Evolutionary conservation across 1,140 invertebrate species (phyloP), one percentile per base, ranked within the genome.

Genomic region (Drosophila bocqueti): DNA sequence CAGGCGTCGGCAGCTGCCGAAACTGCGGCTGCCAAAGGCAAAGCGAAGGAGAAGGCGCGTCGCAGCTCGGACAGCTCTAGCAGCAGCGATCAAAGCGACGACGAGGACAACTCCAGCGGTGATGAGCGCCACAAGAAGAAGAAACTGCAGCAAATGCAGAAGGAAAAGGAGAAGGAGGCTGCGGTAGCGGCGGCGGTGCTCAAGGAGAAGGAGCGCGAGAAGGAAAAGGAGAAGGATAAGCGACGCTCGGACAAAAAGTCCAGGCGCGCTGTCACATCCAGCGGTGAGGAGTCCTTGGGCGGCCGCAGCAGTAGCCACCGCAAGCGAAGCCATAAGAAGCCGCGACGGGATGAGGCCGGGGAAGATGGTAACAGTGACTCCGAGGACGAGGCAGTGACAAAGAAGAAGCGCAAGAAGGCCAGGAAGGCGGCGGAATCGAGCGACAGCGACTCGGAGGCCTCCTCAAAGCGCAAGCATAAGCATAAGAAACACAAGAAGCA

Each of bases 401-500:
- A 92, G 29, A 95, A 93, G 74, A 95, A 94, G 79, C 92, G 81
- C 24, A 94, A 94, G 78, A 93, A 94, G 82, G 91, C 93, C 0
- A 92, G 81, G 42, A 92, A 91, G 58, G 42, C 63, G 11, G 65
- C 95, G 50, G 95, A 95, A 4, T 94, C 95, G 29, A 93, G 93
- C 52, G 94, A 94, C 11, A 95, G 95, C 9, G 95, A 95, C 0
- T 95, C 94, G 16, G 95, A 95, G 49, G 95, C 93, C 18, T 94
- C 94, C 76, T 93, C 93, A 29, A 95, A 95, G 84, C 94, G 94
- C 79, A 96, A 95, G 90, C 47, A 49, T 49, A 95, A 94, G 76
- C 94, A 94, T 76, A 95, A 95, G 87, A 96, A 96, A 91, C 94
- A 96, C 71, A 95, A 95, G 86, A 95, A 96, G 83, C 95, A 96